Base-by-base conservation (phyloP, 1,140 invertebrate genomes). In the Augochlora pura region DNA sequence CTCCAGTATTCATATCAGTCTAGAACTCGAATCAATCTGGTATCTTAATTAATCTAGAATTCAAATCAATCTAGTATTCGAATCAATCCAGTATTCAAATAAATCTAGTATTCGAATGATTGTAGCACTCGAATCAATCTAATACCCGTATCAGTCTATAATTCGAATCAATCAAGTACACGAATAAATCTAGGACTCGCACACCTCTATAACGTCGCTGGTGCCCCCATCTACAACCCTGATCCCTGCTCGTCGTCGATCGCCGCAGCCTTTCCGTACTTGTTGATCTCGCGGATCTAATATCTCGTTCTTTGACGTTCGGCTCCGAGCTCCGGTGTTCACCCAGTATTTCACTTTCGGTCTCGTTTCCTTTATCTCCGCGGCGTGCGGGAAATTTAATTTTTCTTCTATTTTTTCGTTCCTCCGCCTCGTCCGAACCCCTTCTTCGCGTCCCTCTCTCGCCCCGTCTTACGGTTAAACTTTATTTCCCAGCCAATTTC, bases 401-500 rank as follows among this genome's bases (percentile, higher is more conserved):
- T 77, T 77, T 76, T 76, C 38, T 38, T 25, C 5, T 16, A 8
- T 59, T 46, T 76, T 76, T 60, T n/a, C 14, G 8, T 32, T 23
- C 21, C 18, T 46, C 16, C n/a, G n/a, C 46, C 14, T 49, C 16
- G 18, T 54, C 14, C 8, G 5, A 32, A 32, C 7, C 7, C 3
- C 21, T n/a, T 1, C 21, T 0, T 23, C 54, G 21, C 16, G 23
- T n/a, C 46, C 27, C 8, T 23, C 39, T 42, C 8, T 46, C 23
- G 42, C n/a, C 23, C 18, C 18, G 1, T 12, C 16, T 52, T 4
- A 52, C 54, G 21, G 52, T 69, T 54, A 65, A 78, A 78, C 68
- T 72, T 72, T 62, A 49, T 72, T 71, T 72, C 60, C 68, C 9
- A 63, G 76, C 46, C 60, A 54, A 77, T 77, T 63, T 62, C 74